These are phyloP conservation scores for Glaucidium brasilianum DNA, from an alignment of 2,113 vertebrate genomes.

Conservation along the genomic window DNA sequence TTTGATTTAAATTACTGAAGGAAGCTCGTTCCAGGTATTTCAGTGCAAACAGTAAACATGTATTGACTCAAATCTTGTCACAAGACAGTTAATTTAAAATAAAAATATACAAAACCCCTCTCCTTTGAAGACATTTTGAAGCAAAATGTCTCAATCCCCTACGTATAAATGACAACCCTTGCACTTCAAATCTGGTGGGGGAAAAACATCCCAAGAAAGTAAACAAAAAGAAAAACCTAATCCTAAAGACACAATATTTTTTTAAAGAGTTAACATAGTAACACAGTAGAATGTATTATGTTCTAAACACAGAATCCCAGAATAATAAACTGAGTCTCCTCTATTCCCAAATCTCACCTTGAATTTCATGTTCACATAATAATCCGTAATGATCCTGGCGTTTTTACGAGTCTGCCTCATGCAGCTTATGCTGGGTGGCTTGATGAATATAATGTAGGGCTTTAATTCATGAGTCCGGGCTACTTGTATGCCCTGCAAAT, in stretches of 20 bases:
- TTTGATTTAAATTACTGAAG: not conserved
- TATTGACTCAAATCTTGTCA: not conserved
- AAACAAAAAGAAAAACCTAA: not conserved
- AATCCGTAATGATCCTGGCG: conserved; percentile 86
- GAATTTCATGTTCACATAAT: conserved; percentile 87
- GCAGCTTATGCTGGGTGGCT: conserved; percentile 80
- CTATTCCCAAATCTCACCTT: conserved; percentile 73
- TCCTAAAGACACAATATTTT: not conserved
- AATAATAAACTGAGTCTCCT: not conserved
- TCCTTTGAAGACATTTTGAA: not conserved
- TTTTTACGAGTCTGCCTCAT: conserved; percentile 86
- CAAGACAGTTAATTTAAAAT: not conserved
- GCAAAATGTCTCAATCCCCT: not conserved
- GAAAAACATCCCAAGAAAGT: not conserved
- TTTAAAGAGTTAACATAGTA: not conserved
- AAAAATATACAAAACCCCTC: not conserved
- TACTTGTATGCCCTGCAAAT: conserved; percentile 81
- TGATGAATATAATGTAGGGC: conserved; percentile 92
- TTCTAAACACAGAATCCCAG: not conserved
- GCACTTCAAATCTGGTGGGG: not conserved
- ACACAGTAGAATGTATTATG: not conserved
- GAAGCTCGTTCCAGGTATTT: not conserved
- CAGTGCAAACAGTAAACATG: not conserved
- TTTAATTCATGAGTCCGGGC: conserved; percentile 87
- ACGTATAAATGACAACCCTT: not conserved